A percentile compares a stretch with the other conserved stretches of the same genome.
Evolutionary conservation across 2,797 vertebrate genomes (phyloP).

Genomic region (Nannoperca obscura): DNA sequence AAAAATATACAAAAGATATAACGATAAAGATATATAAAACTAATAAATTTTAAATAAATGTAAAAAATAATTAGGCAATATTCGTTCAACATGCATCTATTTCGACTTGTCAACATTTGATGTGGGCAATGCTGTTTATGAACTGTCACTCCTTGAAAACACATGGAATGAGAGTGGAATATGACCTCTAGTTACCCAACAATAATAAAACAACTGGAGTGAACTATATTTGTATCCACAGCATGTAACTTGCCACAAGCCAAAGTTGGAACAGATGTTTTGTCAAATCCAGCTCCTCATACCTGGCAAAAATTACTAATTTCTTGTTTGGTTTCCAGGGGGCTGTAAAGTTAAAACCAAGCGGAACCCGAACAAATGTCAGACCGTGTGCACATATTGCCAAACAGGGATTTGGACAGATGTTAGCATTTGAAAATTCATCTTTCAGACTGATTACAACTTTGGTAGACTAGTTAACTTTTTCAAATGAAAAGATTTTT

Average conservation of each 20-base stretch:
- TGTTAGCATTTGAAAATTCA: conserved; percentile 65
- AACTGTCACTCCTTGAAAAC: conserved; percentile 12
- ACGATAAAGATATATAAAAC: background rate
- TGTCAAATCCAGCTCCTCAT: conserved; percentile 54
- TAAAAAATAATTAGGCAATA: background rate
- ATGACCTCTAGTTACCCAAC: conserved; percentile 33
- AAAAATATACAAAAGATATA: too few species aligned
- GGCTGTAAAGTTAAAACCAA: conserved; percentile 73
- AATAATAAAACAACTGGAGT: conserved; percentile 40
- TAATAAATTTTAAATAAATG: background rate
- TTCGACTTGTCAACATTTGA: background rate
- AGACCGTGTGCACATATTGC: conserved; percentile 61
- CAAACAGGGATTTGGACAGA: conserved; percentile 75
- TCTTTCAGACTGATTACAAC: conserved; percentile 52
- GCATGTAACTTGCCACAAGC: conserved; percentile 62
- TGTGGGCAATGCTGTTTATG: background rate
- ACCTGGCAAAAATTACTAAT: conserved; percentile 71
- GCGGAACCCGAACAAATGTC: conserved; percentile 78
- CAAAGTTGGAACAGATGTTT: conserved; percentile 72
- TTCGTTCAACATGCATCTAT: background rate
- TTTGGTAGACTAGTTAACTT: conserved; percentile 48
- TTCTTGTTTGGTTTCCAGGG: conserved; percentile 76
- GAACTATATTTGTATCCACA: conserved; percentile 56
- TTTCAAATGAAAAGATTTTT: conserved; percentile 35
- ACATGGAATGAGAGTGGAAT: background rate